Conservation (phyloP, 2,888 invertebrate species). For the Cosmia trapezina region DNA sequence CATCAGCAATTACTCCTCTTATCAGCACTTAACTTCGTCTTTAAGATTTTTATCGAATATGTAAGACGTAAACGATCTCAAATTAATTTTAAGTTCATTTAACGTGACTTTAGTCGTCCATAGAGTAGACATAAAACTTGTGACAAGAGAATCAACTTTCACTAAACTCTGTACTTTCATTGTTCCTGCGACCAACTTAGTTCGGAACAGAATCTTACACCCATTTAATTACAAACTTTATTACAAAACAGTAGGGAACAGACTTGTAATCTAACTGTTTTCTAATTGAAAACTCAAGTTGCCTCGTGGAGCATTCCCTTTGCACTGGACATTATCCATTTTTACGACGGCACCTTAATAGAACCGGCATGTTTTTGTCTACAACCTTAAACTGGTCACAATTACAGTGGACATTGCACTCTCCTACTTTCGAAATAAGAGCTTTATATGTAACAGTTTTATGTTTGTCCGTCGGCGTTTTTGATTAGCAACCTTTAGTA, state of each 20-base stretch:
- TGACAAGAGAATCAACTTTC: constrained; percentile 64
- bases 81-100: constrained; percentile 47
- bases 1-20: constrained; percentile 50
- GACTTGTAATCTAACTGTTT: constrained; percentile 59
- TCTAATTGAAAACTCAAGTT: constrained; percentile 74
- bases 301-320: constrained; percentile 65
- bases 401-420: constrained; percentile 58
- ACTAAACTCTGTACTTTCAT: constrained; percentile 61
- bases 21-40: constrained; percentile 46
- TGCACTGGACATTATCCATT: constrained; percentile 78
- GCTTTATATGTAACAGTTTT: constrained; percentile 22
- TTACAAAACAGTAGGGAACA: constrained; percentile 53
- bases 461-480: constrained; percentile 65
- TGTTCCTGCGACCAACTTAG: constrained; percentile 52
- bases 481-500: constrained; percentile 75
- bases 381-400: constrained; percentile 49
- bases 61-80: constrained; percentile 35
- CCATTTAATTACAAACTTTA: constrained; percentile 61
- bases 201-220: constrained; percentile 31
- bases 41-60: constrained; percentile 50
- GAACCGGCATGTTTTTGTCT: constrained; percentile 72
- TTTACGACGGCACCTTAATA: constrained; percentile 81
- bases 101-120: constrained; percentile 48
- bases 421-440: constrained; percentile 55
- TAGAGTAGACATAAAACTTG: constrained; percentile 49